phyloP scores from a whole-genome alignment of 2,113 vertebrate species.

The Mesoclemmys tuberculata region DNA sequence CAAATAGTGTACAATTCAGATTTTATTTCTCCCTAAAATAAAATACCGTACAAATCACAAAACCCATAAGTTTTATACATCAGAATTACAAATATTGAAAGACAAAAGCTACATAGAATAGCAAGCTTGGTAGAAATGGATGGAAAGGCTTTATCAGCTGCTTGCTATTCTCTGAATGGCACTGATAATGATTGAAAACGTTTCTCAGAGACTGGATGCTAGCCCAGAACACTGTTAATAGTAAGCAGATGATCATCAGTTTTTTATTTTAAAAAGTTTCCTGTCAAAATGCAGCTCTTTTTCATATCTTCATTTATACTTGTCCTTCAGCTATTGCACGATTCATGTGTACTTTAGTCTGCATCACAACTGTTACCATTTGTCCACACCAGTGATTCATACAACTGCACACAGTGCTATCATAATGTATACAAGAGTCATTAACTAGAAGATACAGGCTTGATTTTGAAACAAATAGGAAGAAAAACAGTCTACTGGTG shows the following conservation, averaged over 20 bases:
- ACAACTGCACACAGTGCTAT: neutral
- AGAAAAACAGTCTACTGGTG: constrained; percentile 48
- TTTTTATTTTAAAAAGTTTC: constrained; percentile 13
- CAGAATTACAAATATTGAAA: neutral
- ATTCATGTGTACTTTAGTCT: neutral
- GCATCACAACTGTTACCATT: constrained; percentile 1
- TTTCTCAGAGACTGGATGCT: constrained; percentile 22
- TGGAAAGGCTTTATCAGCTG: constrained; percentile 47
- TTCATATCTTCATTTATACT: constrained; percentile 21
- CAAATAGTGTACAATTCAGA: neutral
- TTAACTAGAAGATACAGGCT: constrained; percentile 25
- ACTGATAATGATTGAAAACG: constrained; percentile 49
- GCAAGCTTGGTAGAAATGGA: constrained; percentile 22
- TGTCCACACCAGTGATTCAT: constrained; percentile 9
- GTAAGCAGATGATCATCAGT: constrained; percentile 3
- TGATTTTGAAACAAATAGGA: constrained; percentile 59
- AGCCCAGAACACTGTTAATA: neutral
- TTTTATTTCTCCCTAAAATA: neutral
- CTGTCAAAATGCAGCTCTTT: neutral
- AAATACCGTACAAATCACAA: neutral
- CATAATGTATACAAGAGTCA: constrained; percentile 44
- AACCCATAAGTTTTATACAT: neutral
- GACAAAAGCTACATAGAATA: constrained; percentile 12
- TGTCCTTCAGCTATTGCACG: neutral
- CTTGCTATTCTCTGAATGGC: constrained; percentile 13